Evolutionary conservation across 2,888 invertebrate genomes (phyloP).

Genomic region (Philereme vetulata): DNA sequence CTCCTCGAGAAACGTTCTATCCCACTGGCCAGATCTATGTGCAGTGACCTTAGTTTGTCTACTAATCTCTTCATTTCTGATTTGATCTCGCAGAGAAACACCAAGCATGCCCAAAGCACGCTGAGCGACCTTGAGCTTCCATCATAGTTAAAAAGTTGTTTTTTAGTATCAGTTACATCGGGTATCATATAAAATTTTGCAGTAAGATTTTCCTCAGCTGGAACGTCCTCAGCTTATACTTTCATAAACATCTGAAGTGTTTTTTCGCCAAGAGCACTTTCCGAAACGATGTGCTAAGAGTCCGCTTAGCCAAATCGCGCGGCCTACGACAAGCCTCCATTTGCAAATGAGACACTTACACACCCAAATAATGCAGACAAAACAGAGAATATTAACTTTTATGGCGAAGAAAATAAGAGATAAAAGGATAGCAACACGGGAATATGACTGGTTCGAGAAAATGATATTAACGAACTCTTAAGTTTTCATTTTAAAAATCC

Average conservation of each 20-base stretch:
- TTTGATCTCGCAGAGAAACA: too few species aligned
- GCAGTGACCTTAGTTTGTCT: too few species aligned
- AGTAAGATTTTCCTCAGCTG: conserved; percentile 13
- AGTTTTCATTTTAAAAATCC: conserved; percentile 46
- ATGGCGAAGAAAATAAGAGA: conserved; percentile 27
- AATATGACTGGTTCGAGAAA: conserved; percentile 41
- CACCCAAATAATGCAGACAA: conserved; percentile 42
- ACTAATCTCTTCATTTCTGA: too few species aligned
- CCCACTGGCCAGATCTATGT: too few species aligned
- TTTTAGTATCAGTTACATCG: too few species aligned
- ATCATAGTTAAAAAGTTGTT: not conserved
- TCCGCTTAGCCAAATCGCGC: conserved; percentile 76
- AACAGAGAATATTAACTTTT: conserved; percentile 41
- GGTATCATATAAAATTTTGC: not conserved
- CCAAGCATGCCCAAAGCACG: too few species aligned
- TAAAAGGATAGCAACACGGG: conserved; percentile 3
- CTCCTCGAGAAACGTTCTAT: too few species aligned
- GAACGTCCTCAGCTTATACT: conserved; percentile 15
- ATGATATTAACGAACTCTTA: conserved; percentile 49
- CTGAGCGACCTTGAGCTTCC: too few species aligned
- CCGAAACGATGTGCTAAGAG: conserved; percentile 62
- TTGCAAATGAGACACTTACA: conserved; percentile 73
- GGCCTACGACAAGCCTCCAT: conserved; percentile 78
- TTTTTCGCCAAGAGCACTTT: conserved; percentile 57
- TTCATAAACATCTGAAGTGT: conserved; percentile 38